Base-by-base conservation (phyloP, 2,888 invertebrate species). In the Athrips mouffetella region DNA sequence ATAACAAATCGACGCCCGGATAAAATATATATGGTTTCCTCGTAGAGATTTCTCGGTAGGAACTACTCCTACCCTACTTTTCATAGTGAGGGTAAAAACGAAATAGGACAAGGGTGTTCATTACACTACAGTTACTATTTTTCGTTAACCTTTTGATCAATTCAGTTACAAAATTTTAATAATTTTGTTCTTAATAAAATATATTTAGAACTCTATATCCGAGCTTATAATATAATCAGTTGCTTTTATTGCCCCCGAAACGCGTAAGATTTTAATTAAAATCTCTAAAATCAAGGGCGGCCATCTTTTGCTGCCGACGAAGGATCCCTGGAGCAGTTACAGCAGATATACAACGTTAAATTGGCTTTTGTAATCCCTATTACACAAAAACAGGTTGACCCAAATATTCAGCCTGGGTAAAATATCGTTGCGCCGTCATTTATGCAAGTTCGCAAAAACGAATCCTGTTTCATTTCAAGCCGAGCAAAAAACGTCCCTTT, bases 381-480 rank as follows among this genome's bases (percentile, higher is more conserved):
- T 84, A 84, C 76, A 80, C 80, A 87, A 87, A 86, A 86, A 82
- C 86, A 86, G 79, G 80, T 84, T 85, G 86, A 86, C 87, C 87
- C 80, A 80, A 88, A 87, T 87, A 81, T 81, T 77, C 77, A 71
- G 70, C 68, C 73, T 73, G 68, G 72, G 78, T 83, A 74, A 84
- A 84, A 85, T 82, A 87, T 83, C 75, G 82, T 75, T 75, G 76
- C 73, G 75, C 68, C 73, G 77, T 80, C 81, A 78, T 85, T 84
- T 83, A 78, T 83, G 83, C 83, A 82, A 85, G 78, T 81, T 83
- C 72, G 78, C 82, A 82, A 83, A 85, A 84, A 81, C 80, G 76
- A 83, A 81, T 78, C 76, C 77, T 76, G 71, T 67, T 74, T 72
- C 65, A 69, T 65, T 67, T 60, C 54, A 57, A 57, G 67, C 61